Base-by-base conservation (phyloP, 2,113 vertebrate species). In the Geococcyx californianus region DNA sequence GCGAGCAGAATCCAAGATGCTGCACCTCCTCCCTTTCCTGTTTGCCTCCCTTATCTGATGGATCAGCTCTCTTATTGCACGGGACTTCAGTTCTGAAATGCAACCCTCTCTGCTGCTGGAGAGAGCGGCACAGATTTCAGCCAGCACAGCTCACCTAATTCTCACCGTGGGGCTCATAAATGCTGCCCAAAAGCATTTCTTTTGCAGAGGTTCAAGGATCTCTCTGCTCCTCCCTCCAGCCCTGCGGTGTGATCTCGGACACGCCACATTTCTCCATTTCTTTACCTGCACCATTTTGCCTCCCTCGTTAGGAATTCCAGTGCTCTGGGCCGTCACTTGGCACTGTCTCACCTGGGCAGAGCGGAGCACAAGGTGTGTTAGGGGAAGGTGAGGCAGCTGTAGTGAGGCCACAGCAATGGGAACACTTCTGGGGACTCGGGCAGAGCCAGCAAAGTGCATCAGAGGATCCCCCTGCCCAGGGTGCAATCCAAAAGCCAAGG, bases 321-420 rank as follows among this genome's bases (percentile, higher is more conserved):
- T 0, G 10, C 40, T 34, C 78, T 24, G 52, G 28, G 1, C 21
- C 11, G 38, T 31, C 75, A 7, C 29, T 44, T 23, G 13, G 28
- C 14, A 0, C 36, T 0, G 9, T 13, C 25, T 69, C 16, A 20
- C 2, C 1, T 13, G n/a, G 29, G n/a, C 1, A 2, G 68, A 42
- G 73, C 26, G 11, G 73, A 19, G 68, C 26, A 33, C 2, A 0
- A 14, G 7, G 56, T 3, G 16, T 5, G 29, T 45, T 58, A 13
- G 28, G 2, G 0, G 6, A 9, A 4, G 5, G 19, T 7, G 62
- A 45, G 58, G 33, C 13, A 33, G 25, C 63, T 21, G n/a, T 28
- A 16, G 62, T 0, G 1, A 55, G 60, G 67, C 14, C 38, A 9
- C 2, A 0, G 34, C 9, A 5, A 16, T 25, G 68, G 55, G 21